Evolutionary conservation across 2,888 invertebrate genomes (phyloP).

Genomic region (Agonum fuliginosum): DNA sequence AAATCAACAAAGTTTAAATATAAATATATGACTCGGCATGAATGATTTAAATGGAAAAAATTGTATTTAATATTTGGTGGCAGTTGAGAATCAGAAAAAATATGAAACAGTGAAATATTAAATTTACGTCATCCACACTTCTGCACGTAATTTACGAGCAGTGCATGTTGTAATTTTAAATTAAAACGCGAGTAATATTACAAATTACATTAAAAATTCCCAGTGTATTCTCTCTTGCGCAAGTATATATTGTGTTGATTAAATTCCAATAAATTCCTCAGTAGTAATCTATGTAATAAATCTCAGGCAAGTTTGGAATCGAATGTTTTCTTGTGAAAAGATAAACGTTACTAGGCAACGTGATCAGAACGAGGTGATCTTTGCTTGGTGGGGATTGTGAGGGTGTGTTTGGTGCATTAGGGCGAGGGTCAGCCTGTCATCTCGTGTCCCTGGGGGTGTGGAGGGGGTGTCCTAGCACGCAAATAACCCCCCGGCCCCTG

Average conservation of each 20-base stretch:
- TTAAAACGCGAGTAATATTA: not conserved
- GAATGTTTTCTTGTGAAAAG: constrained; percentile 38
- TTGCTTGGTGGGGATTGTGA: not conserved
- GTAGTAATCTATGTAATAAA: constrained; percentile 15
- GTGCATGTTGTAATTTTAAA: not conserved
- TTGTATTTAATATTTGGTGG: too few species aligned
- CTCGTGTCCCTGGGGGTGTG: not conserved
- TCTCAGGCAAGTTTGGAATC: constrained; percentile 8
- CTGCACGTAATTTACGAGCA: not conserved
- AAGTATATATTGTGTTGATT: constrained; percentile 12
- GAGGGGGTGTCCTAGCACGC: too few species aligned
- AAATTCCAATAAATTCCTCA: constrained; percentile 1
- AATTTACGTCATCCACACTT: not conserved
- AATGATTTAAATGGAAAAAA: too few species aligned
- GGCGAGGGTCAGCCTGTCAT: constrained; percentile 24
- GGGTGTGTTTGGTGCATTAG: constrained; percentile 12
- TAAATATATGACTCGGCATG: too few species aligned
- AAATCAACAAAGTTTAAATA: too few species aligned
- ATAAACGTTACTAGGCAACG: not conserved
- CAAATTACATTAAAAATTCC: not conserved
- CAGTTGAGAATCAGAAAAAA: too few species aligned
- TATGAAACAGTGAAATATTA: too few species aligned
- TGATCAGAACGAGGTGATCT: too few species aligned
- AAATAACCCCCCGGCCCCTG: constrained; percentile 27
- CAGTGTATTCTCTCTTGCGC: not conserved